Percentiles rank a stretch among this genome's conserved stretches.
Conservation (phyloP, 2,113 vertebrate species). For the Marmota flaviventris region DNA sequence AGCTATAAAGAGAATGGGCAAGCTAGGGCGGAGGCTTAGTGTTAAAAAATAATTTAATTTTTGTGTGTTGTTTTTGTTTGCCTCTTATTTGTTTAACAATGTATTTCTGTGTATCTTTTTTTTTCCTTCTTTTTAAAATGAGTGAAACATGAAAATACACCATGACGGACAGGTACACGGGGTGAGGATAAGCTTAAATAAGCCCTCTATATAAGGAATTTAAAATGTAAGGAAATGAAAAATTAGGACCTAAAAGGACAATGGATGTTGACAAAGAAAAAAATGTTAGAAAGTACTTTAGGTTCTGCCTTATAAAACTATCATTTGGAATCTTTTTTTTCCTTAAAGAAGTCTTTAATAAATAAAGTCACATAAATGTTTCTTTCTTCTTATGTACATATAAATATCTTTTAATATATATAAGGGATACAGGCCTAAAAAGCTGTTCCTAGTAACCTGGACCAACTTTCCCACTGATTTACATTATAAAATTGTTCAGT, state of each 20-base stretch:
- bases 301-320: no score
- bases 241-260: background rate
- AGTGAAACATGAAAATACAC: background rate
- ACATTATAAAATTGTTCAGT: background rate
- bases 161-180: background rate
- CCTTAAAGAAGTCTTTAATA: no score
- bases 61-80: background rate
- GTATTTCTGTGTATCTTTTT: background rate
- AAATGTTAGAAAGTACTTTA: no score
- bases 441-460: no score
- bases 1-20: background rate
- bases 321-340: no score
- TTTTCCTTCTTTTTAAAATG: background rate
- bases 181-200: background rate
- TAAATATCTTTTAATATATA: no score
- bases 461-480: background rate
- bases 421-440: no score
- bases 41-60: background rate
- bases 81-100: background rate
- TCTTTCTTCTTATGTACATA: no score
- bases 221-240: background rate
- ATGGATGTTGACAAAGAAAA: background rate
- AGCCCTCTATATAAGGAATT: background rate
- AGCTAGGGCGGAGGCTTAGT: background rate
- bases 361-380: no score